Evolutionary conservation across 2,797 vertebrate species (phyloP), one percentile per base, ranked within the genome.

Genomic region (Gadopsis bispinosus): DNA sequence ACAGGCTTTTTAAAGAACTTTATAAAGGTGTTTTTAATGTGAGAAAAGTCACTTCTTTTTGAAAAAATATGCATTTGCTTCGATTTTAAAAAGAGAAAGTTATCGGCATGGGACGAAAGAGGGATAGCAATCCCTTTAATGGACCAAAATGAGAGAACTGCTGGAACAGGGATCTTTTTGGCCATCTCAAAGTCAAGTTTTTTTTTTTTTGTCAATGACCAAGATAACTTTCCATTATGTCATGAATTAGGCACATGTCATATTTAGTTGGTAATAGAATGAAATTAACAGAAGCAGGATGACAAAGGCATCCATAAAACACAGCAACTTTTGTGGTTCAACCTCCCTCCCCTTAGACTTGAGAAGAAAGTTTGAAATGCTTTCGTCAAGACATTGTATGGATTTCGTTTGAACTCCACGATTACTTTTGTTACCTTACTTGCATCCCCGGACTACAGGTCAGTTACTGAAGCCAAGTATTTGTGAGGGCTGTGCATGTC

Each of bases 401-500:
- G 92, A 91, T 93, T 92, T 94, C 80, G 79, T 94, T 93, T 93
- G 90, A 92, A 93, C 86, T 84, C 93, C 89, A 91, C 79, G 78
- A 85, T 93, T 91, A 93, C 77, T 90, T 88, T 93, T 91, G 85
- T 92, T 92, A 92, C 87, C 82, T 94, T 94, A 93, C 93, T 92
- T 94, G 92, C 92, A 93, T 92, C 92, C 89, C 88, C 81, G 94
- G 94, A 95, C 83, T 93, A 92, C 92, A 95, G 94, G 95, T 96
- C 90, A 95, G 93, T 95, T 95, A 92, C 92, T 93, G 92, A 93
- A 93, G 92, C 87, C 86, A 93, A 94, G 87, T 87, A 79, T 90
- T 93, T 92, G 86, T 92, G 88, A 93, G 90, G 92, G 92, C 86
- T 92, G 85, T 94, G 91, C 93, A 94, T 92, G 93, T 89, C 82